Percentiles rank a stretch among this genome's conserved stretches.
These are phyloP conservation scores for Nymphalis polychloros DNA, from an alignment of 2,888 invertebrate genomes.

Conservation along the genomic window DNA sequence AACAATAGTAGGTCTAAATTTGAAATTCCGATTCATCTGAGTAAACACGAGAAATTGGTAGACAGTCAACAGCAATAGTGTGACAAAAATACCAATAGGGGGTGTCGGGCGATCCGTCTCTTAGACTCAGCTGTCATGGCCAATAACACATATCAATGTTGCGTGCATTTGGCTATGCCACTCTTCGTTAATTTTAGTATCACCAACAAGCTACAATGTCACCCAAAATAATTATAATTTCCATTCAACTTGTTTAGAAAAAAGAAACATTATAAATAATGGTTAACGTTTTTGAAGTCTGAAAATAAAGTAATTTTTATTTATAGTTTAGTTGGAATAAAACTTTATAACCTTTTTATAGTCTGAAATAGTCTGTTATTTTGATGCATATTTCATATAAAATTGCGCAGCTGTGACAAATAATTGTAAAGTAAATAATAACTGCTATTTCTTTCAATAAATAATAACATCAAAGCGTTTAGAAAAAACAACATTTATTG, in stretches of 20 bases:
- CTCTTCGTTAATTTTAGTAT: conserved; percentile 50
- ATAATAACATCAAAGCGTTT: not conserved
- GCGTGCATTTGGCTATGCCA: conserved; percentile 74
- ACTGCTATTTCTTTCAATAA: no score
- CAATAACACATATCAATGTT: conserved; percentile 76
- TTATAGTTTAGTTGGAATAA: no score
- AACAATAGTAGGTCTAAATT: conserved; percentile 53
- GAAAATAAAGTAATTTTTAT: no score
- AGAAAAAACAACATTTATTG: not conserved
- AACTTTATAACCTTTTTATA: no score
- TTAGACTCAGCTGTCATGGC: conserved; percentile 66
- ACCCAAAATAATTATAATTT: conserved; percentile 5
- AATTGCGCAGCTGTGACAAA: no score
- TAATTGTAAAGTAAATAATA: no score
- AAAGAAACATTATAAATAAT: not conserved
- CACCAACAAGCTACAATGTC: conserved; percentile 16
- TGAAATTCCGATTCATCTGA: conserved; percentile 74
- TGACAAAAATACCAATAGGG: conserved; percentile 69
- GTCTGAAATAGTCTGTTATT: no score
- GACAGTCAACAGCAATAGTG: conserved; percentile 45
- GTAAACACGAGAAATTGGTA: conserved; percentile 65
- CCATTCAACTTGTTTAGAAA: not conserved
- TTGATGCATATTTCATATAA: no score
- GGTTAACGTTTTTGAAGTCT: not conserved
- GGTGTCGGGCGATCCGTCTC: conserved; percentile 44